Percentiles rank a stretch among this genome's conserved stretches.
Evolutionary conservation across 2,797 vertebrate species (phyloP).

Genomic region (Intellagama lesueurii): DNA sequence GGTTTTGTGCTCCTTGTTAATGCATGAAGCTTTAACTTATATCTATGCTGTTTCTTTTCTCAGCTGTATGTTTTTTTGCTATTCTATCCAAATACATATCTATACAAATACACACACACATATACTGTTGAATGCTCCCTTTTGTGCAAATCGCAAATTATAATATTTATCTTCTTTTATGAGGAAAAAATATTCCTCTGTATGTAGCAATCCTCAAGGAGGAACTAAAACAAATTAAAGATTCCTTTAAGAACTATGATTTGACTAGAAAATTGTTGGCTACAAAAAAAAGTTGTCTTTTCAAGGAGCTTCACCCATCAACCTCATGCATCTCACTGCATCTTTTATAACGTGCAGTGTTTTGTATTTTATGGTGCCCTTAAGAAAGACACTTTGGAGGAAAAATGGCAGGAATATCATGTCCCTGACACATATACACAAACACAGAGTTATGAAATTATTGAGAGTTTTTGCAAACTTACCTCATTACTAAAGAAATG

Average conservation of each 20-base stretch:
- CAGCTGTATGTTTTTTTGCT: not conserved
- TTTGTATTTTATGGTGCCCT: not conserved
- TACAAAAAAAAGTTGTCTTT: not conserved
- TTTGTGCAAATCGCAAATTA: not conserved
- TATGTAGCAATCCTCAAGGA: not conserved
- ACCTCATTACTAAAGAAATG: not conserved
- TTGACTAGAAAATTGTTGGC: not conserved
- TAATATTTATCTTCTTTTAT: not conserved
- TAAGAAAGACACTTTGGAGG: slow-evolving; percentile 6
- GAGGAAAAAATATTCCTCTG: not conserved
- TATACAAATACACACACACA: too few relatives aligned
- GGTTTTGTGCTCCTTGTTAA: not conserved
- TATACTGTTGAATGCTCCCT: too few relatives aligned
- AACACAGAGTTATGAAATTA: not conserved
- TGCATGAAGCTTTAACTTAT: not conserved
- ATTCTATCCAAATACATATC: too few relatives aligned
- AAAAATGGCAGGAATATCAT: not conserved
- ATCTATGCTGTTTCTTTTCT: too few relatives aligned
- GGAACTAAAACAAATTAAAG: not conserved
- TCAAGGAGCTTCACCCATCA: not conserved
- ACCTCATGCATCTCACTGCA: not conserved
- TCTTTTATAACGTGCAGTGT: not conserved
- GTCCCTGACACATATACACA: not conserved
- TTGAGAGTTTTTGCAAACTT: not conserved
- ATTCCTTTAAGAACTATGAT: not conserved